These are phyloP conservation scores for Diplodus puntazzo DNA, from an alignment of 2,797 vertebrate genomes.

Conservation along the genomic window DNA sequence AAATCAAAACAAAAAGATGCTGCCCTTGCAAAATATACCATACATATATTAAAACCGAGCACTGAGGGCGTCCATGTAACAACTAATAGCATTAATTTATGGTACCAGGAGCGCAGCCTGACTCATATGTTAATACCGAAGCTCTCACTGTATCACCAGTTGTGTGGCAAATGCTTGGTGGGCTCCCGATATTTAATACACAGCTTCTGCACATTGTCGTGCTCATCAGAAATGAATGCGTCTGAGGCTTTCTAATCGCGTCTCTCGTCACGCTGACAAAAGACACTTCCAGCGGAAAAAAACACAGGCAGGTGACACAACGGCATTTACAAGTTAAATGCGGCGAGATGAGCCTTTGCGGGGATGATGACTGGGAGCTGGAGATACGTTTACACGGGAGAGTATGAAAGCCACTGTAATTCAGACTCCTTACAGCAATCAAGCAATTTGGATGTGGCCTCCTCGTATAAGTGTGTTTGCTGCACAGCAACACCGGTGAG, in stretches of 20 bases:
- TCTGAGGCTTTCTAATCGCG: slow-evolving; percentile 19
- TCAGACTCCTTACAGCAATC: slow-evolving; percentile 30
- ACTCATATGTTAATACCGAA: slow-evolving; percentile 57
- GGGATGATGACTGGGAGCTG: not conserved
- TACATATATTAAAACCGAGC: slow-evolving; percentile 37
- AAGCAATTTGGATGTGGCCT: slow-evolving; percentile 39
- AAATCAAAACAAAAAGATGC: slow-evolving; percentile 52
- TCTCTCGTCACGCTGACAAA: slow-evolving; percentile 25
- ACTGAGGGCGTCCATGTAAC: slow-evolving; percentile 35
- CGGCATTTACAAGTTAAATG: slow-evolving; percentile 22
- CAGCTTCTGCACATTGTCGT: slow-evolving; percentile 15
- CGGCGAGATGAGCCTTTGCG: not conserved
- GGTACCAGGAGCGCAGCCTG: slow-evolving; percentile 38
- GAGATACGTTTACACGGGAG: not conserved
- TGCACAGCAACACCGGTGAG: slow-evolving; percentile 50
- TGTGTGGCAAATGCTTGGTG: slow-evolving; percentile 25
- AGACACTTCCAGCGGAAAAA: slow-evolving; percentile 34
- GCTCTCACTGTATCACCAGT: slow-evolving; percentile 58
- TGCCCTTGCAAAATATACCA: slow-evolving; percentile 37
- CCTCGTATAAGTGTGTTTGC: slow-evolving; percentile 52
- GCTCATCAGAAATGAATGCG: slow-evolving; percentile 21
- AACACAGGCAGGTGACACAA: slow-evolving; percentile 38
- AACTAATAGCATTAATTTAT: slow-evolving; percentile 48
- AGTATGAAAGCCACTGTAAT: not conserved
- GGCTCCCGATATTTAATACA: slow-evolving; percentile 51